Evolutionary conservation across 2,797 vertebrate species (phyloP).

Genomic region (Labroides dimidiatus): DNA sequence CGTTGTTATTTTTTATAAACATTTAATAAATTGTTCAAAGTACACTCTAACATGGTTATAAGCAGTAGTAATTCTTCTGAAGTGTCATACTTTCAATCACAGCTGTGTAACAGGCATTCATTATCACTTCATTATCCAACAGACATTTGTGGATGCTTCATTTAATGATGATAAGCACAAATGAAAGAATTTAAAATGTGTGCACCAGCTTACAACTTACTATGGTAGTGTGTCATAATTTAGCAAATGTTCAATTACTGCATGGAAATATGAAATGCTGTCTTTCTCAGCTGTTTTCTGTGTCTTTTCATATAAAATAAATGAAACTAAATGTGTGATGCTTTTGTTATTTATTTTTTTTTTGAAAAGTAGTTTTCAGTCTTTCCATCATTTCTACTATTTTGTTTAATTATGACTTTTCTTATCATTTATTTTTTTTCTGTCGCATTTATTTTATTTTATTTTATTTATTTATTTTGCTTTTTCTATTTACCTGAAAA

Average conservation of each 20-base stretch:
- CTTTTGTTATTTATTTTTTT: background rate
- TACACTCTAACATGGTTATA: background rate
- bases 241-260: background rate
- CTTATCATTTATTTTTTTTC: no score
- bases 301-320: no score
- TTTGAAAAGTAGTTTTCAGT: no score
- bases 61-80: background rate
- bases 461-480: no score
- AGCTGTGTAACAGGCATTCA: background rate
- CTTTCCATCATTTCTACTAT: background rate
- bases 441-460: no score
- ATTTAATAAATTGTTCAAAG: background rate
- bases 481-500: no score
- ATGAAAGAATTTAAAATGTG: no score
- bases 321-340: no score
- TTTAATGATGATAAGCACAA: no score
- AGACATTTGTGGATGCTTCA: background rate
- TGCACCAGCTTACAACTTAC: no score
- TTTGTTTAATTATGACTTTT: background rate
- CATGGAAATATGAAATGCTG: background rate
- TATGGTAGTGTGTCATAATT: background rate
- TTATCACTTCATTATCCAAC: background rate
- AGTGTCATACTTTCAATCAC: background rate
- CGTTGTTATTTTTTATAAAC: background rate
- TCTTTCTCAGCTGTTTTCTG: no score